phyloP scores from a whole-genome alignment of 2,797 vertebrate genomes.

The Oceanodroma leucorhoa region DNA sequence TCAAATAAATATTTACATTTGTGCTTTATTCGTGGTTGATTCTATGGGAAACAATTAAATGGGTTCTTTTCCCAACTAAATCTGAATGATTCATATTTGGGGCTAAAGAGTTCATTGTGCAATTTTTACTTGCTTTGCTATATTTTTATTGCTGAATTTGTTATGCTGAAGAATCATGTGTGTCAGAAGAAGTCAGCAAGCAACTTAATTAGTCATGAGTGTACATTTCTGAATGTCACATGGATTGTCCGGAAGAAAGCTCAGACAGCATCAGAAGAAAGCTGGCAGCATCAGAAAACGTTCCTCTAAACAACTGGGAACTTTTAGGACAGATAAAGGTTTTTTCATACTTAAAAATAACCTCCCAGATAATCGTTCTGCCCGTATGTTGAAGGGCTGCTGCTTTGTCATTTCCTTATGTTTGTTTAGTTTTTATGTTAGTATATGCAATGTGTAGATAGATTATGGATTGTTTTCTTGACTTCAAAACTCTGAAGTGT shows the following conservation, averaged over 20 bases:
- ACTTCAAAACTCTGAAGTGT: constrained; percentile 29
- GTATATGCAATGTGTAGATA: constrained; percentile 6
- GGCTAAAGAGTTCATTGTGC: neutral
- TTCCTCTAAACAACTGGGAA: neutral
- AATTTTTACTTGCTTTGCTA: constrained; percentile 28
- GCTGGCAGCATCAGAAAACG: constrained; percentile 6
- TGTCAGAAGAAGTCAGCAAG: constrained; percentile 24
- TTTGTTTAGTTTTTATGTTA: constrained; percentile 22
- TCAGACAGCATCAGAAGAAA: constrained; percentile 23
- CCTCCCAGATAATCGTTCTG: constrained; percentile 45
- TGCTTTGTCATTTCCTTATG: constrained; percentile 70
- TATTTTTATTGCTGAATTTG: constrained; percentile 30
- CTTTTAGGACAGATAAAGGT: constrained; percentile 11
- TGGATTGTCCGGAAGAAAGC: neutral
- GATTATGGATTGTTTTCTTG: constrained; percentile 44
- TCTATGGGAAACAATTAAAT: neutral
- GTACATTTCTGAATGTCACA: constrained; percentile 27
- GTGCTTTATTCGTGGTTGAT: neutral
- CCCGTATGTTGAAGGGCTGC: constrained; percentile 10
- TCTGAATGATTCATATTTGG: constrained; percentile 12
- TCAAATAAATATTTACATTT: constrained; percentile 34
- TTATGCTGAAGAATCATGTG: constrained; percentile 6
- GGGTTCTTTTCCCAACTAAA: constrained; percentile 22
- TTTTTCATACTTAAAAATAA: constrained; percentile 50
- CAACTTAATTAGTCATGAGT: constrained; percentile 33